Percentiles rank a stretch among this genome's conserved stretches.
Conservation (phyloP, 1,140 invertebrate species). For the Homarus americanus region DNA sequence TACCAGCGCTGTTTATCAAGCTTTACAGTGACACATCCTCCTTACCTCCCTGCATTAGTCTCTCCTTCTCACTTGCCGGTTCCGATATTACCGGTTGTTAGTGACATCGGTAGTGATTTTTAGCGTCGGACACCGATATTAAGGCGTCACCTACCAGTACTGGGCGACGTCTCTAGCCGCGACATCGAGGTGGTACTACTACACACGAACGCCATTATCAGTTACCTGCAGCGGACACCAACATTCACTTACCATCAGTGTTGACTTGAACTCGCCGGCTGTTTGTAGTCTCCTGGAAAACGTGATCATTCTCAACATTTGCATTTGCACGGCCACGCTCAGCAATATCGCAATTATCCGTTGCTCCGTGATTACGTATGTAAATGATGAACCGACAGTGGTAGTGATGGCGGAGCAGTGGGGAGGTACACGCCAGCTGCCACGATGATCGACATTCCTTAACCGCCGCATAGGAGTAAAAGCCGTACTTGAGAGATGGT, state of each 20-base stretch:
- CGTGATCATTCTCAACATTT: conserved; percentile 40
- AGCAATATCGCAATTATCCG: conserved; percentile 66
- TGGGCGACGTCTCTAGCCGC: no score
- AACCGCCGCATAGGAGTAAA: not conserved
- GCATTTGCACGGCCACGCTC: conserved; percentile 62
- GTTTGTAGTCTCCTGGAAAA: conserved; percentile 9
- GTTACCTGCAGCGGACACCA: no score
- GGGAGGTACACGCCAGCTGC: not conserved
- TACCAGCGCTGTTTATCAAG: no score
- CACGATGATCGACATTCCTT: conserved; percentile 5
- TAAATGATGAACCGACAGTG: conserved; percentile 60
- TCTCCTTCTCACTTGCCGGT: no score
- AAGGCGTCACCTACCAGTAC: no score
- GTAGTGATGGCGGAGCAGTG: not conserved
- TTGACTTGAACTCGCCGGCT: not conserved
- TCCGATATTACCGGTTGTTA: no score
- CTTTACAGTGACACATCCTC: no score
- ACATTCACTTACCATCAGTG: no score
- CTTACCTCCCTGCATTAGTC: no score
- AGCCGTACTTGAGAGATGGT: not conserved
- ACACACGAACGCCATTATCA: not conserved
- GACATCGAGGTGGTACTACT: not conserved
- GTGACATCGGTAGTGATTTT: no score
- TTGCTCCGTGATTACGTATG: conserved; percentile 68
- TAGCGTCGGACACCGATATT: no score